Percentiles rank a stretch among this genome's conserved stretches.
Evolutionary conservation across 2,888 invertebrate genomes (phyloP).

Genomic region (Drosophila picticornis): DNA sequence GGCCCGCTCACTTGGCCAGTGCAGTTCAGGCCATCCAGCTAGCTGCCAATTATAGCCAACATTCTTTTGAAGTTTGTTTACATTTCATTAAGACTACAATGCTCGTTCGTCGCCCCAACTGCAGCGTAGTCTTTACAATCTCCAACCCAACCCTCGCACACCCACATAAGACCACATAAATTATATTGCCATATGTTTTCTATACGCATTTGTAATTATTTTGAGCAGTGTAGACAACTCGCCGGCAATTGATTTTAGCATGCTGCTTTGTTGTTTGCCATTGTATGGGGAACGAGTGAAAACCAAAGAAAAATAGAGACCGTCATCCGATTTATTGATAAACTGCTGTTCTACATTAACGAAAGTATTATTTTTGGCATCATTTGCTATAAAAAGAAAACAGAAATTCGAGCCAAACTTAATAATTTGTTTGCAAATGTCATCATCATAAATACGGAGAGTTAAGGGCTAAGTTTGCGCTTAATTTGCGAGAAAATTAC

Average conservation of each 20-base stretch:
- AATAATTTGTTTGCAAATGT: conserved; percentile 22
- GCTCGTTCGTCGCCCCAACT: conserved; percentile 45
- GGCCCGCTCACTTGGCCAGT: conserved; percentile 8
- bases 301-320: conserved; percentile 1
- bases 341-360: conserved; percentile 32
- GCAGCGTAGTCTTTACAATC: conserved; percentile 20
- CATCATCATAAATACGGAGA: conserved; percentile 27
- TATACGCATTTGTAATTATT: conserved; percentile 51
- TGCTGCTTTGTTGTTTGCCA: conserved; percentile 13
- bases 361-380: conserved; percentile 7
- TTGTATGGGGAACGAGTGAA: neutral
- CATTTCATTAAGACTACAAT: conserved; percentile 78
- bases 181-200: conserved; percentile 53
- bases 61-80: conserved; percentile 82
- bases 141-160: neutral
- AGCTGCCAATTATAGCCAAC: conserved; percentile 77
- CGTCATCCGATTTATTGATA: conserved; percentile 38
- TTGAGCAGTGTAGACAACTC: conserved; percentile 54
- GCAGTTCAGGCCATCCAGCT: conserved; percentile 31
- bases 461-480: conserved; percentile 27
- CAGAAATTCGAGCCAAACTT: conserved; percentile 1
- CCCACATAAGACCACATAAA: conserved; percentile 17
- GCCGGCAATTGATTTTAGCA: conserved; percentile 69
- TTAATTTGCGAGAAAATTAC: conserved; percentile 47
- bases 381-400: conserved; percentile 11